Percentiles rank a stretch among this genome's conserved stretches.
Evolutionary conservation across 2,888 invertebrate genomes (phyloP).

Genomic region (Vesta saturnalis): DNA sequence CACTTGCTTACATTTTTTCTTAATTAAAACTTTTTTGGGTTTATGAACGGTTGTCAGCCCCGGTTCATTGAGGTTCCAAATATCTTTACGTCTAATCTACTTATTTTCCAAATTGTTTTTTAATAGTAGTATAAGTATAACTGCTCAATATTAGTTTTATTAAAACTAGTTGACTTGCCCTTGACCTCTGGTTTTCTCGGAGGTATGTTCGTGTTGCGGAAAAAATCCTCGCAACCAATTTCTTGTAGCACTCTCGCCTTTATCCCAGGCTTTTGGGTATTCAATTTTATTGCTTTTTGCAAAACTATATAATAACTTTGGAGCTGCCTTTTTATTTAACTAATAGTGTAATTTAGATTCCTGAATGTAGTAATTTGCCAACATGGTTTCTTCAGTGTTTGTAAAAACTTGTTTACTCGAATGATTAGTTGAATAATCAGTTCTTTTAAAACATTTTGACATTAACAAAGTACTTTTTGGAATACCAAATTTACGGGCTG

Average conservation of each 20-base stretch:
- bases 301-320: background rate
- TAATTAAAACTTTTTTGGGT: conserved; percentile 36
- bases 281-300: background rate
- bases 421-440: conserved; percentile 20
- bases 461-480: conserved; percentile 5
- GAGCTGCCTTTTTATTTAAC: conserved; percentile 15
- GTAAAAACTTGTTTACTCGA: conserved; percentile 19
- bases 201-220: background rate
- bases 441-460: background rate
- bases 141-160: conserved; percentile 2
- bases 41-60: conserved; percentile 25
- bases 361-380: too few relatives aligned
- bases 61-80: background rate
- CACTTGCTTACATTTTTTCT: conserved; percentile 44
- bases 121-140: background rate
- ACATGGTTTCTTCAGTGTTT: background rate
- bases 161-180: conserved; percentile 2
- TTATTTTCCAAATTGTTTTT: background rate
- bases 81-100: background rate
- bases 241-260: background rate
- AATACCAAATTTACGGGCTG: too few relatives aligned
- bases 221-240: background rate
- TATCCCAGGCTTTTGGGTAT: background rate
- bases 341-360: conserved; percentile 11
- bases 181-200: background rate